Evolutionary conservation across 2,888 invertebrate genomes (phyloP).

Genomic region (Agrilus biguttatus): DNA sequence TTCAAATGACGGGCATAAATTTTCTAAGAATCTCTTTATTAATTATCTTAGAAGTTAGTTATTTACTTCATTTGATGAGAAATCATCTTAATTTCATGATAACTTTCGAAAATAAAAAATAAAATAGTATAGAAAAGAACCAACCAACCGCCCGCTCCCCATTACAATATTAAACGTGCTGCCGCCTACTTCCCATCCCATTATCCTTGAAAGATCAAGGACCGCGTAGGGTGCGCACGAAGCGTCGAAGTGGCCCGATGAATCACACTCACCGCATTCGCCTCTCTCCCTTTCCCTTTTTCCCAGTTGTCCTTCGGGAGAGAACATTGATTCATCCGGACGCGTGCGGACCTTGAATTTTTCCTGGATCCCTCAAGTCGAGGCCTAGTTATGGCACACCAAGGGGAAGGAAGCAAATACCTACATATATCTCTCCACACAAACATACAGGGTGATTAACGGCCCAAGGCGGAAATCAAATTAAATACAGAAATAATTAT

Average conservation of each 20-base stretch:
- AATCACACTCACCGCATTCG: background rate
- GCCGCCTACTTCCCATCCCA: constrained; percentile 1
- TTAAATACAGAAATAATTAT: no score
- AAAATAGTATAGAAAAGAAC: no score
- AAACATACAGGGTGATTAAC: background rate
- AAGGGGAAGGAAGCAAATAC: background rate
- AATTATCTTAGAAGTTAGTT: no score
- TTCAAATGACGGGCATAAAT: no score
- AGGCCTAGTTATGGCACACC: constrained; percentile 3
- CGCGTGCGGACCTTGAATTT: constrained; percentile 15
- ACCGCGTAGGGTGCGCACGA: constrained; percentile 2
- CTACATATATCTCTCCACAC: background rate
- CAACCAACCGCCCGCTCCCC: no score
- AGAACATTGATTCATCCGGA: constrained; percentile 14
- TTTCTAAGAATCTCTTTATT: no score
- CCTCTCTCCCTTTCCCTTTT: no score
- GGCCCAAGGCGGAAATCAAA: no score
- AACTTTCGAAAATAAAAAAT: no score
- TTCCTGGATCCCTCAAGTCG: constrained; percentile 13
- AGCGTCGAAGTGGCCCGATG: background rate
- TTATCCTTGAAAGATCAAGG: background rate
- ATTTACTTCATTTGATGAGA: no score
- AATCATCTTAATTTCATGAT: no score
- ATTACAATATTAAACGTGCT: background rate
- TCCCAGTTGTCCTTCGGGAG: constrained; percentile 2